These are phyloP conservation scores for Philopotamus ludificatus DNA, from an alignment of 1,140 invertebrate genomes.

Conservation along the genomic window DNA sequence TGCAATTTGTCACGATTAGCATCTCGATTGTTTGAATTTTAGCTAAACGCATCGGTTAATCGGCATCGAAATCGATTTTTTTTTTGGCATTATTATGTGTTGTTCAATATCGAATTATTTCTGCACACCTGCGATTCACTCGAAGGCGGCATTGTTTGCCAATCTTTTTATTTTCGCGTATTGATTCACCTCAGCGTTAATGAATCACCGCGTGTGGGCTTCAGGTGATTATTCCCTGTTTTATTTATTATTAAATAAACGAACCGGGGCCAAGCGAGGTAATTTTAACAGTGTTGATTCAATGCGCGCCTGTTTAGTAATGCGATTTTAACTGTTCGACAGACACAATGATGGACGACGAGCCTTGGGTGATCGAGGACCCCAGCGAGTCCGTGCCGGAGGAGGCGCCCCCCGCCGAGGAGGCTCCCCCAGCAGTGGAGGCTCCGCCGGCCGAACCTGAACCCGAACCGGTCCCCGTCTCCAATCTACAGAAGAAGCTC, in stretches of 20 bases:
- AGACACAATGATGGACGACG: conserved; percentile 20
- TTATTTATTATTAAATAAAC: neutral
- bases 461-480: conserved; percentile 56
- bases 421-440: conserved; percentile 42
- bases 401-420: conserved; percentile 7
- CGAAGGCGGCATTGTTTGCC: neutral
- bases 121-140: neutral
- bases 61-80: neutral
- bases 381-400: conserved; percentile 24
- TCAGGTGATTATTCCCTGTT: no score
- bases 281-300: neutral
- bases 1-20: no score
- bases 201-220: no score
- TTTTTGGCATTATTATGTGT: neutral
- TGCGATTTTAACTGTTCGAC: neutral
- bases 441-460: conserved; percentile 49
- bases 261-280: neutral
- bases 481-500: conserved; percentile 56
- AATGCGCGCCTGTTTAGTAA: neutral
- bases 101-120: neutral
- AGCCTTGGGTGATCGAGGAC: conserved; percentile 39
- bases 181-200: neutral
- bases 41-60: no score
- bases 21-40: no score
- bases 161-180: neutral